phyloP scores from a whole-genome alignment of 2,797 vertebrate genomes.

The Pantherophis alleghaniensis region DNA sequence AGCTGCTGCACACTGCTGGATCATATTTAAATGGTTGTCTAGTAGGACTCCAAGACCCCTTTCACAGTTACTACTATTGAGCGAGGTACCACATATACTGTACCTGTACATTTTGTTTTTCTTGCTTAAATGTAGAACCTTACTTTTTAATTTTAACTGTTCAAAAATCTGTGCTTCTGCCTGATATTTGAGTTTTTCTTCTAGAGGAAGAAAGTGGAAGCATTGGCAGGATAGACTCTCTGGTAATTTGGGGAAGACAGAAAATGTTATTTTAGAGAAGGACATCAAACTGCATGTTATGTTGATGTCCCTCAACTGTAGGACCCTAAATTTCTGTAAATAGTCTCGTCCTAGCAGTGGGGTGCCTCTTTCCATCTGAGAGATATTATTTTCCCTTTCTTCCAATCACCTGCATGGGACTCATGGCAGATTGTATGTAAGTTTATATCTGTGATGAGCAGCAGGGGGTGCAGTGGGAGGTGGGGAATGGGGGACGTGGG shows the following conservation, averaged over 20 bases:
- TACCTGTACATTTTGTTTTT: too few relatives aligned
- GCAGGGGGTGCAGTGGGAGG: constrained; percentile 12
- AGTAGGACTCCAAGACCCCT: too few relatives aligned
- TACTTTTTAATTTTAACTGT: not conserved
- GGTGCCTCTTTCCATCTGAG: not conserved
- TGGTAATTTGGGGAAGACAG: not conserved
- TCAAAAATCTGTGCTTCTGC: not conserved
- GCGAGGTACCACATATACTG: too few relatives aligned
- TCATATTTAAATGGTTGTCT: too few relatives aligned
- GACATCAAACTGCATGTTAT: not conserved
- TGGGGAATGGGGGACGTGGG: not conserved
- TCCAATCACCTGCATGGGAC: not conserved
- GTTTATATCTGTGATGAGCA: not conserved
- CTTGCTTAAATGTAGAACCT: too few relatives aligned
- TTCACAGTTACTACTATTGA: too few relatives aligned
- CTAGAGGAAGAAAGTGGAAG: not conserved
- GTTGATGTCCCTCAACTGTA: not conserved
- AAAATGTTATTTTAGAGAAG: not conserved
- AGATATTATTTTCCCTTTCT: not conserved
- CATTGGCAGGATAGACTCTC: not conserved
- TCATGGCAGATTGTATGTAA: constrained; percentile 21
- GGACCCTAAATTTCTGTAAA: not conserved
- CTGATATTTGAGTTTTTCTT: not conserved
- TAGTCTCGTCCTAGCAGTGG: not conserved
- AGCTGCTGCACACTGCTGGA: too few relatives aligned